Evolutionary conservation across 2,888 invertebrate genomes (phyloP), one percentile per base, ranked within the genome.

Genomic region (Cerastis rubricosa): DNA sequence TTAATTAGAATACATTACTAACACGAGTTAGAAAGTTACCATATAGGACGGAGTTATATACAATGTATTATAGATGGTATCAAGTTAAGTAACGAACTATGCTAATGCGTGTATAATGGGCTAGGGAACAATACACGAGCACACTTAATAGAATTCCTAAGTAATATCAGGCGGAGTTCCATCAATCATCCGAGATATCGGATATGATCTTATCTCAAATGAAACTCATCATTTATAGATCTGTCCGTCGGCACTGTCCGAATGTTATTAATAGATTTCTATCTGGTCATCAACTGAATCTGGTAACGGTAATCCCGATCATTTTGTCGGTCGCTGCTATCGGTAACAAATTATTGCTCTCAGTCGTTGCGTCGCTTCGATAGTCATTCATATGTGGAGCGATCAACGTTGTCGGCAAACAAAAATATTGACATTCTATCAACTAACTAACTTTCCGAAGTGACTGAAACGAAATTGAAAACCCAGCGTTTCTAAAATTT

Each of bases 171-270:
- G 91, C 91, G 89, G 90, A 64, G 90, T 88, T 88, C 93, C 95
- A 96, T 96, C 96, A 96, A 96, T 96, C 96, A 96, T 94, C 85
- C 87, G 82, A 93, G 93, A 93, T 93, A 94, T 93, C 92, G 91
- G 92, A 94, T 94, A 94, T 93, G 95, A 96, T 96, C 95, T 95
- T 96, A 96, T 96, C 96, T 95, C 94, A 94, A 96, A 96, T 94
- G 95, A 94, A 96, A 96, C 96, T 96, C 96, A 96, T 96, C 96
- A 96, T 96, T 96, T 96, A 96, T 94, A 95, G 95, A 96, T 96
- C 94, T 95, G 94, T 94, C 92, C 93, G 95, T 94, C 94, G 92
- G 93, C 94, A 92, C 92, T 94, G 95, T 90, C 92, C 94, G 95
- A 96, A 96, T 94, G 94, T 96, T 96, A 96, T 96, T 96, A 96